Conservation (phyloP, 2,113 vertebrate species). For the Albula glossodonta region DNA sequence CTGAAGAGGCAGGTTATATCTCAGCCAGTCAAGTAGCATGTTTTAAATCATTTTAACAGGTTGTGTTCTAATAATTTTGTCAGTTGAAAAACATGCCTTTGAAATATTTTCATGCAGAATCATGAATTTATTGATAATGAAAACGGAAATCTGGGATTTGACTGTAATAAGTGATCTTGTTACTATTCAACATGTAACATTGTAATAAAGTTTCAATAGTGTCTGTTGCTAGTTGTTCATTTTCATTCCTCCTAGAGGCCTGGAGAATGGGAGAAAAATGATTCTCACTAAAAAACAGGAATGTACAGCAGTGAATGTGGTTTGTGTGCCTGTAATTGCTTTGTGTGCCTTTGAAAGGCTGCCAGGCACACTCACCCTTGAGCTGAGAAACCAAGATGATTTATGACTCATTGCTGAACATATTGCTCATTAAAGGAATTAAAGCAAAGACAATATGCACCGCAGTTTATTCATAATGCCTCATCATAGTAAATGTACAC, state of each 20-base stretch:
- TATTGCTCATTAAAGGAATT: background rate
- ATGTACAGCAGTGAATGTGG: background rate
- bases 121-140: no score
- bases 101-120: no score
- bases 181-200: no score
- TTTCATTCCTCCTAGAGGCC: background rate
- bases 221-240: background rate
- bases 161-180: no score
- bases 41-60: no score
- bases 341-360: background rate
- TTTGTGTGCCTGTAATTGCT: slow-evolving; percentile 4
- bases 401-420: slow-evolving; percentile 11
- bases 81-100: no score
- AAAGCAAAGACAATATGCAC: background rate
- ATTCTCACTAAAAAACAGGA: background rate
- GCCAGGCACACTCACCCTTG: background rate
- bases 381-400: background rate
- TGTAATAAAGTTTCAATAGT: no score
- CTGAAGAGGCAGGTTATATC: no score
- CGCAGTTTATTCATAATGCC: slow-evolving; percentile 2
- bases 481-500: background rate
- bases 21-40: no score
- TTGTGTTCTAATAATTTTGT: no score
- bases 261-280: background rate
- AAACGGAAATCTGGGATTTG: no score